Base-by-base conservation (phyloP, 2,888 invertebrate species). In the Thereva unica region DNA sequence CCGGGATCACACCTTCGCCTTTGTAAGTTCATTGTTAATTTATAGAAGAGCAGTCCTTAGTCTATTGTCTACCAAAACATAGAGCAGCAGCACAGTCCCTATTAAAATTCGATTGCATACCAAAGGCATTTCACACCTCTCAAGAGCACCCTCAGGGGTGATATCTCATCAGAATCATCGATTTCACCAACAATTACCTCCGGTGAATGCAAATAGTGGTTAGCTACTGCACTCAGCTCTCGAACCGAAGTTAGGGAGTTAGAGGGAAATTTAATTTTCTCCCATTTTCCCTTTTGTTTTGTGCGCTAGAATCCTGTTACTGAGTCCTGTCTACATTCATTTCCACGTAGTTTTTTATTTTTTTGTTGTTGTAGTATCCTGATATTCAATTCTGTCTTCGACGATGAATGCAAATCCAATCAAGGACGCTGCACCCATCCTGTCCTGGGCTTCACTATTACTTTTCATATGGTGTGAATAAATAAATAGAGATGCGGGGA, bases 121-220 rank as follows among this genome's bases (percentile, higher is more conserved):
- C 10, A 47, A 59, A 59, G 47, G 35, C 37, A 59, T 59, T 59
- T 59, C 57, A 59, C 57, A 59, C 57, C 47, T 59, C 47, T 38
- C 23, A 47, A 47, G 47, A 35, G 12, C 45, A 57, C 45, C 45
- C 9, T 23, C 34, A 12, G 47, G 34, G 9, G 42, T 35, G 57
- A 47, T 47, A 59, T 59, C 57, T 59, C 57, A 59, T 34, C 35
- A 34, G 42, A 52, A 42, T 63, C 52, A 63, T 63, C 63, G 63
- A 63, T 63, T 63, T 63, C 35, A 63, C 50, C 41, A 63, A 63
- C 63, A 63, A 63, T 63, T 63, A 63, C 63, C 63, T 52, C 34
- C 34, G 10, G 50, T 42, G 52, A 63, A 63, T 63, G 50, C 35
- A 63, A 63, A 63, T 63, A 41, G 52, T 5, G n/a, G 12, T 40